phyloP scores from a whole-genome alignment of 2,888 invertebrate species.

The Gryllus longicercus region DNA sequence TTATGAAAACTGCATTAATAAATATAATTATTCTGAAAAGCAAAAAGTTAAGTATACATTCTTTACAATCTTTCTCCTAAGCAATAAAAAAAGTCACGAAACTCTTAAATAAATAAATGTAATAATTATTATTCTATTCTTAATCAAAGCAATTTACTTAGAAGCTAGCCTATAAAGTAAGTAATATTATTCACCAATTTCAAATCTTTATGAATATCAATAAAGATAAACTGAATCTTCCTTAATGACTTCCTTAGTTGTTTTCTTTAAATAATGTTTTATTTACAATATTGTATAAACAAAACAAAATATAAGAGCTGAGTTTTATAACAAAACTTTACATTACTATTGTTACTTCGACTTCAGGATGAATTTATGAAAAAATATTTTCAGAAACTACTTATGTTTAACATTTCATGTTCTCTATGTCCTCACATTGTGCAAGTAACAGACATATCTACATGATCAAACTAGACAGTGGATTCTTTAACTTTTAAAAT shows the following conservation, averaged over 20 bases:
- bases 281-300: too few relatives aligned
- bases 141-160: background rate
- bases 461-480: too few relatives aligned
- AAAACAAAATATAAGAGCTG: too few relatives aligned
- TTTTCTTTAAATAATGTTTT: too few relatives aligned
- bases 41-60: background rate
- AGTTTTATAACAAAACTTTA: too few relatives aligned
- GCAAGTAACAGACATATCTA: too few relatives aligned
- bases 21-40: background rate
- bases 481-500: too few relatives aligned
- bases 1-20: background rate
- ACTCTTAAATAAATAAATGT: background rate
- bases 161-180: constrained; percentile 1
- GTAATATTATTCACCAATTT: constrained; percentile 1
- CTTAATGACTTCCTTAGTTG: background rate
- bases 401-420: too few relatives aligned
- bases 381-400: too few relatives aligned
- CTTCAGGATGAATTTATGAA: too few relatives aligned
- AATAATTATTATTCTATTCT: background rate
- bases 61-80: constrained; percentile 2
- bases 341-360: too few relatives aligned
- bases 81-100: background rate
- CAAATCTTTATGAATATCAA: background rate
- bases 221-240: background rate
- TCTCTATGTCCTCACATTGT: too few relatives aligned